Conservation (phyloP, 2,113 vertebrate species). For the Periophthalmodon schlosseri region DNA sequence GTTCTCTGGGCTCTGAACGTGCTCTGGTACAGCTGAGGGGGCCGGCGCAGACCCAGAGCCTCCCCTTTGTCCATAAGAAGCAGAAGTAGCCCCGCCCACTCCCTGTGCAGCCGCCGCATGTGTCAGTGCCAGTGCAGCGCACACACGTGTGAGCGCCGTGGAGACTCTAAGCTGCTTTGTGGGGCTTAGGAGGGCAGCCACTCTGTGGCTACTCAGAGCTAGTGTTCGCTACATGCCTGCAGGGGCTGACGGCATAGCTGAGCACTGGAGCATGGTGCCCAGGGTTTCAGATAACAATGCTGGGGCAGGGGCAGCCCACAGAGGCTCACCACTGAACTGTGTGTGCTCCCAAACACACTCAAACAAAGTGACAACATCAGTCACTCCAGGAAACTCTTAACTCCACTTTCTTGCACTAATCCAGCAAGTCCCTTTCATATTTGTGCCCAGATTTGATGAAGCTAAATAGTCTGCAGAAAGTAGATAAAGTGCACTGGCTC, state of each 20-base stretch:
- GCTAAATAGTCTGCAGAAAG: conserved; percentile 16
- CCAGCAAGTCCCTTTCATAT: neutral
- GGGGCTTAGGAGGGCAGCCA: conserved; percentile 63
- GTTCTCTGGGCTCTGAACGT: conserved; percentile 50
- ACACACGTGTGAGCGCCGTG: conserved; percentile 72
- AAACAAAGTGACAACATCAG: conserved; percentile 29
- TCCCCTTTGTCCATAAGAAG: conserved; percentile 37
- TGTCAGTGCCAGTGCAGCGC: conserved; percentile 61
- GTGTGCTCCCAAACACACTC: conserved; percentile 33
- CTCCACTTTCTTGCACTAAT: conserved; percentile 7
- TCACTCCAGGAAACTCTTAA: conserved; percentile 26
- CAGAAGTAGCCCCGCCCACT: conserved; percentile 35
- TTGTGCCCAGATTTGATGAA: conserved; percentile 12
- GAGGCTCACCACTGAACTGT: conserved; percentile 42
- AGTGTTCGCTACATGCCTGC: conserved; percentile 53
- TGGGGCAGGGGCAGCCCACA: conserved; percentile 47
- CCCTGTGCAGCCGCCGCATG: conserved; percentile 34
- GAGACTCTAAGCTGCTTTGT: conserved; percentile 71
- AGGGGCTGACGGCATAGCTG: conserved; percentile 63
- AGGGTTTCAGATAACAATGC: conserved; percentile 63
- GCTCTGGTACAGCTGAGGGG: conserved; percentile 69
- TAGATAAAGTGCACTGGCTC: conserved; percentile 37
- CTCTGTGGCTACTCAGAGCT: conserved; percentile 54
- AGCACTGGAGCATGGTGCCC: conserved; percentile 59
- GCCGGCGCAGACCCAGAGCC: conserved; percentile 47